Conservation (phyloP, 2,888 invertebrate species). For the Sinotaia quadrata region DNA sequence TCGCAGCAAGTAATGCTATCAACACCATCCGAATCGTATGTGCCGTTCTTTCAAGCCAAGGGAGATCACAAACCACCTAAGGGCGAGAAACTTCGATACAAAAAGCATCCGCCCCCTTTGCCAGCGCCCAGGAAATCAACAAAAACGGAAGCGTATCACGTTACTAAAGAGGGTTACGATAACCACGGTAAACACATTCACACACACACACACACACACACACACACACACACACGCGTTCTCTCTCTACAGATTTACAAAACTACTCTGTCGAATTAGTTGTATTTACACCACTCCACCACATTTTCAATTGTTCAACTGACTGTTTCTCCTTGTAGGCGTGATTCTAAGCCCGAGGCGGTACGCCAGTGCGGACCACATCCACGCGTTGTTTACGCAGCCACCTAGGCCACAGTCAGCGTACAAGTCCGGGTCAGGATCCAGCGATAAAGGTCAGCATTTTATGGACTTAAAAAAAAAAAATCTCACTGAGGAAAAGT, state of each 20-base stretch:
- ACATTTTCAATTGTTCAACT: too few species aligned
- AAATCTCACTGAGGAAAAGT: too few species aligned
- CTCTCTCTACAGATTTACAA: too few species aligned
- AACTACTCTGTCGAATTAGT: too few species aligned
- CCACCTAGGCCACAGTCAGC: slow-evolving; percentile 59
- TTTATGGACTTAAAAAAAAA: too few species aligned
- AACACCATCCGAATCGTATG: slow-evolving; percentile 50
- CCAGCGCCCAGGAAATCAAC: slow-evolving; percentile 39
- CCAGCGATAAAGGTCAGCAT: slow-evolving; percentile 58
- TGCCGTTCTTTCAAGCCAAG: slow-evolving; percentile 49
- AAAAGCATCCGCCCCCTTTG: slow-evolving; percentile 49
- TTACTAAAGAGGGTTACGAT: slow-evolving; percentile 52
- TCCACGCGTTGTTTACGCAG: slow-evolving; percentile 60
- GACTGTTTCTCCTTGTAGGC: slow-evolving; percentile 43
- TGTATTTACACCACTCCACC: too few species aligned
- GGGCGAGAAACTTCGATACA: slow-evolving; percentile 34
- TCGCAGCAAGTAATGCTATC: slow-evolving; percentile 34
- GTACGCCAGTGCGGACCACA: slow-evolving; percentile 66
- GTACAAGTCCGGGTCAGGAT: slow-evolving; percentile 57
- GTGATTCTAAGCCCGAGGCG: slow-evolving; percentile 61
- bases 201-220: background rate
- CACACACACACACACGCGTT: too few species aligned
- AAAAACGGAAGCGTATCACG: slow-evolving; percentile 29
- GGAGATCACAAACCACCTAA: slow-evolving; percentile 33
- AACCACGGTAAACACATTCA: slow-evolving; percentile 56